phyloP scores from a whole-genome alignment of 2,888 invertebrate species.

The Lepas anatifera region DNA sequence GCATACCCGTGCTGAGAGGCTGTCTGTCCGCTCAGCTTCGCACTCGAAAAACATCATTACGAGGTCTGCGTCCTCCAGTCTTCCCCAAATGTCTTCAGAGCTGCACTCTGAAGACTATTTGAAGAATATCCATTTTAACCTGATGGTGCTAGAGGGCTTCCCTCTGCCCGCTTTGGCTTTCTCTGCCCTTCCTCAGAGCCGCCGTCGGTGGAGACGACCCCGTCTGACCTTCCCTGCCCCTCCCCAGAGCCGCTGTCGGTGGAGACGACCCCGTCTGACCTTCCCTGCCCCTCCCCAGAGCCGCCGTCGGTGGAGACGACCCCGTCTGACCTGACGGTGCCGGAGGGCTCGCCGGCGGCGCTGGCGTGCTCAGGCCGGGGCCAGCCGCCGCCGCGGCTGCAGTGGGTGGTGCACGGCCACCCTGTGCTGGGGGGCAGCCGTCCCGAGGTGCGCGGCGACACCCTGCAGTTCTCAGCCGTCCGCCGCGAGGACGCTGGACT shows the following conservation, averaged over 20 bases:
- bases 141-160: too few relatives aligned
- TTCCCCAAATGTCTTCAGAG: too few relatives aligned
- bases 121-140: too few relatives aligned
- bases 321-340: neutral
- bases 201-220: too few relatives aligned
- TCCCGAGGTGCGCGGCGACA: constrained; percentile 36
- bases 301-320: constrained; percentile 13
- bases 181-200: too few relatives aligned
- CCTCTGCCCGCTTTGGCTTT: too few relatives aligned
- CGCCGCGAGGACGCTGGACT: constrained; percentile 78
- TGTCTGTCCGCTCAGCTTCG: too few relatives aligned
- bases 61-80: too few relatives aligned
- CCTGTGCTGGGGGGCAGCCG: constrained; percentile 37
- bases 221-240: too few relatives aligned
- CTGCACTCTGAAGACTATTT: too few relatives aligned
- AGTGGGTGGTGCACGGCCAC: constrained; percentile 76
- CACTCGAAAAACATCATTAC: too few relatives aligned
- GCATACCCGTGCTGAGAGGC: too few relatives aligned
- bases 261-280: constrained; percentile 1
- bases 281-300: neutral
- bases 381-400: constrained; percentile 57
- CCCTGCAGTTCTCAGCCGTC: constrained; percentile 50
- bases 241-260: neutral
- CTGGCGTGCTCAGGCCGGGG: constrained; percentile 49
- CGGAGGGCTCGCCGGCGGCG: constrained; percentile 36